phyloP scores from a whole-genome alignment of 2,113 vertebrate species.

The Osmerus eperlanus region DNA sequence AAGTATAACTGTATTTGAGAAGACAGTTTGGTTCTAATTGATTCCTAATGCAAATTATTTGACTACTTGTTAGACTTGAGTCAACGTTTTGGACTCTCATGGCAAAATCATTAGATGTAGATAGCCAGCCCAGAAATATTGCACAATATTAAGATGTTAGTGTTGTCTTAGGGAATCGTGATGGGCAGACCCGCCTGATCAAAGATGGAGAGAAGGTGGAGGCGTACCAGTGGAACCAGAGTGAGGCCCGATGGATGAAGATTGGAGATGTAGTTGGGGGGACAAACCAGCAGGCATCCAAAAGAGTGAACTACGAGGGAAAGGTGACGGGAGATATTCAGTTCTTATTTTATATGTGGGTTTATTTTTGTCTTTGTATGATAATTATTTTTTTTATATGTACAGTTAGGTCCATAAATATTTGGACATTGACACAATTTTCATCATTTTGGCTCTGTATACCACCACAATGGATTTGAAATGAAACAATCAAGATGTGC shows the following conservation, averaged over 20 bases:
- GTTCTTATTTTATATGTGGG: not conserved
- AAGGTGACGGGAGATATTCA: constrained; percentile 77
- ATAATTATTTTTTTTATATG: no score
- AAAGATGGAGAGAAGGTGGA: constrained; percentile 71
- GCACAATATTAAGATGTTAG: not conserved
- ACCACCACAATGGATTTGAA: no score
- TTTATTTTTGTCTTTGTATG: no score
- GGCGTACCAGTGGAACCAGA: constrained; percentile 74
- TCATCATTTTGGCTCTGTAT: no score
- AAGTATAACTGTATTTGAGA: no score
- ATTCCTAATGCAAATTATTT: not conserved
- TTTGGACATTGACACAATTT: no score
- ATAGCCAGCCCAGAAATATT: no score
- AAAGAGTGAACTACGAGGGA: constrained; percentile 91
- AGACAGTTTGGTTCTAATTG: no score
- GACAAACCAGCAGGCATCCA: constrained; percentile 88
- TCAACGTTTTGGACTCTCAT: not conserved
- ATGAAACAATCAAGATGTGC: no score
- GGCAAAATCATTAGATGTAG: no score
- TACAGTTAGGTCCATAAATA: no score
- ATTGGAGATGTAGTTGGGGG: constrained; percentile 98
- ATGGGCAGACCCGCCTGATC: constrained; percentile 73
- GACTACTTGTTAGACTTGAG: not conserved
- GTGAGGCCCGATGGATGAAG: constrained; percentile 86
- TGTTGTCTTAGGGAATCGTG: constrained; percentile 64